A percentile compares a stretch with the other conserved stretches of the same genome.
These are phyloP conservation scores for Ichneumoninae sp. DNA, from an alignment of 2,888 invertebrate genomes.

Conservation along the genomic window DNA sequence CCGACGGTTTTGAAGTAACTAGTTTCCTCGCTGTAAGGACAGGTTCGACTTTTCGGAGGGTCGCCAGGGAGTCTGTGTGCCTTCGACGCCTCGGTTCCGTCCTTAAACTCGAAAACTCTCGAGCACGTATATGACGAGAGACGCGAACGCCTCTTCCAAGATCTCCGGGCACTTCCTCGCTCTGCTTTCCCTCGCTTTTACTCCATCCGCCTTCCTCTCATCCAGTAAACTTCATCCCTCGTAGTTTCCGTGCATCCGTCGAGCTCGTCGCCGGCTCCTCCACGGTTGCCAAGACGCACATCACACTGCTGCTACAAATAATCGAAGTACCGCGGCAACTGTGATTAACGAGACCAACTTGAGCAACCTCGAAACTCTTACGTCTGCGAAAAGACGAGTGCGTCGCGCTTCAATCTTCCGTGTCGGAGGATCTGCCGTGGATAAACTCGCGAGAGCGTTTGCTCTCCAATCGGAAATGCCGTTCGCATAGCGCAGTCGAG, in stretches of 20 bases:
- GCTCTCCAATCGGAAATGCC: slow-evolving; percentile 43
- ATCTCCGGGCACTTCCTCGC: slow-evolving; percentile 28
- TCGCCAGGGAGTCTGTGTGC: background rate
- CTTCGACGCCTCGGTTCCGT: slow-evolving; percentile 40
- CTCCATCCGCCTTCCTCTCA: slow-evolving; percentile 13
- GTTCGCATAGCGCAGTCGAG: background rate
- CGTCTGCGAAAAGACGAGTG: slow-evolving; percentile 53
- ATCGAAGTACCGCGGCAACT: slow-evolving; percentile 44
- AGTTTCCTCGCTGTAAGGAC: slow-evolving; percentile 39
- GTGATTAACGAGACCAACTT: slow-evolving; percentile 69
- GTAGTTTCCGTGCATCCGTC: slow-evolving; percentile 31
- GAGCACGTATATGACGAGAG: slow-evolving; percentile 30
- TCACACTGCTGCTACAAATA: slow-evolving; percentile 56
- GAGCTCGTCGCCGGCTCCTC: slow-evolving; percentile 44
- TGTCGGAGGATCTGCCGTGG: background rate
- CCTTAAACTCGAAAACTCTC: slow-evolving; percentile 61
- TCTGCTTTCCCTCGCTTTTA: background rate
- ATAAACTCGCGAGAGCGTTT: slow-evolving; percentile 25
- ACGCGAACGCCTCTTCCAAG: slow-evolving; percentile 38
- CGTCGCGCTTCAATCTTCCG: slow-evolving; percentile 1
- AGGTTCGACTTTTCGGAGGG: slow-evolving; percentile 37
- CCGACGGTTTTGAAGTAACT: slow-evolving; percentile 54
- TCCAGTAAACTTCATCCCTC: background rate
- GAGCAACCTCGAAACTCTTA: slow-evolving; percentile 60
- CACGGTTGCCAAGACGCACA: slow-evolving; percentile 19